A percentile compares a stretch with the other conserved stretches of the same genome.
Evolutionary conservation across 1,140 invertebrate genomes (phyloP).

Genomic region (Fopius arisanus): DNA sequence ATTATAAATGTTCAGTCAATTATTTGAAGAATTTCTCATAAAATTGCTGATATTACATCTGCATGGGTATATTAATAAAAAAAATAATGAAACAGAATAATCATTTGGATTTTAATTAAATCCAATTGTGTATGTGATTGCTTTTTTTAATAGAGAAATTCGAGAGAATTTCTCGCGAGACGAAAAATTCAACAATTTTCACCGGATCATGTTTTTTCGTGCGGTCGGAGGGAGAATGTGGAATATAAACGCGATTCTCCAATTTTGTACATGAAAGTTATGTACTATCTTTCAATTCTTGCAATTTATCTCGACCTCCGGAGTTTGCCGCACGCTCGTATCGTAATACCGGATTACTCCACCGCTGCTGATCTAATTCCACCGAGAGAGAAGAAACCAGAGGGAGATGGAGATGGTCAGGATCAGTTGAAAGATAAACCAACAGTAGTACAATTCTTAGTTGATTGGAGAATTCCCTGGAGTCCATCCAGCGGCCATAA

Average conservation of each 20-base stretch:
- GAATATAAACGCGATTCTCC: background rate
- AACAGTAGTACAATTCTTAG: background rate
- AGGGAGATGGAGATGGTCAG: background rate
- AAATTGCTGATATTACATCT: too few species aligned
- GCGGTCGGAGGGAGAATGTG: too few species aligned
- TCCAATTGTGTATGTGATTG: too few species aligned
- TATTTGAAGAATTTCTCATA: too few species aligned
- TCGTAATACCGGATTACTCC: slow-evolving; percentile 5
- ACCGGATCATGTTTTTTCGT: too few species aligned
- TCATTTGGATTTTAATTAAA: too few species aligned
- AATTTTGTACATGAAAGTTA: background rate
- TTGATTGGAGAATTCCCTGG: background rate
- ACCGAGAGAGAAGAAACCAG: background rate
- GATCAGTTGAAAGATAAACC: background rate
- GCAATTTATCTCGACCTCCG: background rate
- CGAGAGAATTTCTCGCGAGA: too few species aligned
- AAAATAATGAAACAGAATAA: too few species aligned
- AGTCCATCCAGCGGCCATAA: background rate
- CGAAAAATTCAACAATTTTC: too few species aligned
- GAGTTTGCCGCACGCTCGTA: background rate
- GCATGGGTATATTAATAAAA: too few species aligned
- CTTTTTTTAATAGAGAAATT: too few species aligned
- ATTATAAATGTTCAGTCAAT: too few species aligned
- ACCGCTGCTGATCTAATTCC: background rate
- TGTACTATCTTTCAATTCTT: background rate